Base-by-base conservation (phyloP, 2,113 vertebrate species). In the Poeciliopsis retropinna region DNA sequence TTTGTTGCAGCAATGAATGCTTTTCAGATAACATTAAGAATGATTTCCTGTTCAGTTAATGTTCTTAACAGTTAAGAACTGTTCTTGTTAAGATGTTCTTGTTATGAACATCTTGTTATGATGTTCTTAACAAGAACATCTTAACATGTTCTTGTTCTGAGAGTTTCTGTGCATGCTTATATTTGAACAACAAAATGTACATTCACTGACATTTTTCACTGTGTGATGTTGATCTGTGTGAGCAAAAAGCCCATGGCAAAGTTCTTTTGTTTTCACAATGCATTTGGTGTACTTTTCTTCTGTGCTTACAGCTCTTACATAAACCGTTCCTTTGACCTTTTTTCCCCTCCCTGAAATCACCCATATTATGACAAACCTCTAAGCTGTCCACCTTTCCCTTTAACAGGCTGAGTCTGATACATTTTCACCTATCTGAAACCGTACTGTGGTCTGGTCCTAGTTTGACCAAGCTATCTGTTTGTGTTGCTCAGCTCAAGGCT, bases 401-500 rank as follows among this genome's bases (percentile, higher is more conserved):
- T 1, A 11, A 51, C 27, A 19, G 1, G 27, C 4, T 4, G n/a
- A 32, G 29, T 28, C 51, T 57, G 30, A 66, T 67, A 4, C 17
- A 30, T 41, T 64, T 29, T 30, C 44, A 0, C 2, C 60, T 28
- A 67, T 47, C 51, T 66, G 47, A 77, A 60, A 60, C 68, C 22
- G 19, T n/a, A 25, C 13, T 57, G 70, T 69, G n/a, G 68, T 34
- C 27, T 11, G 34, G 19, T 41, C 67, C 11, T 37, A 13, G 72
- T 65, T 22, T 5, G 61, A 51, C 12, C 27, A 31, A 75, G 67
- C 73, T 71, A 25, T 29, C 73, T 78, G 67, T 79, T 87, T 85
- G 81, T 81, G 76, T 83, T 90, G 73, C 87, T 87, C 39, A 77
- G 80, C 88, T 85, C 12, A 60, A 47, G 63, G 90, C 78, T 6